Evolutionary conservation across 2,113 vertebrate species (phyloP), one percentile per base, ranked within the genome.

Genomic region (Phalacrocorax aristotelis): DNA sequence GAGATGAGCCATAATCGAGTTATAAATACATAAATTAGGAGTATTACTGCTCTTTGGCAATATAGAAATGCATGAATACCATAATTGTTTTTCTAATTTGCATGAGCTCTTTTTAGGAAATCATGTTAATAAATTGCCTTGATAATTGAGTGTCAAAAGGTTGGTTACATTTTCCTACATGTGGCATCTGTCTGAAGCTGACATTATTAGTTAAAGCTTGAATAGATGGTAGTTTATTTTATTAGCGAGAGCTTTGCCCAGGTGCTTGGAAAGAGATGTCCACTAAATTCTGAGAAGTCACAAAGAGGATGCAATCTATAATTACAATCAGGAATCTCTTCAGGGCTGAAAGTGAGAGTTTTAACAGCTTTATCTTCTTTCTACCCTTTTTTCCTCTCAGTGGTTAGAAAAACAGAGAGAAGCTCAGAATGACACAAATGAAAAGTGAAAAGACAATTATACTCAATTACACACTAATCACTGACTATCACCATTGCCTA

Each of bases 401-500:
- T 98, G 96, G 96, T 90, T 98, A 96, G 98, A 95, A 98, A 98
- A 99, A 98, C 98, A 98, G 98, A 98, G 98, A 98, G 98, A 98
- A 98, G 98, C 98, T 97, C 96, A 97, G 97, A 99, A 98, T 99
- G 99, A 99, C 98, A 99, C 98, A 99, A 99, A 99, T 99, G 99
- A 99, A 99, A 99, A 99, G 98, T 99, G 99, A 99, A 99, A 99
- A 99, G 99, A 99, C 99, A 99, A 99, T 99, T 99, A 99, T 99
- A 98, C 98, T 98, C 99, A 99, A 99, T 99, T 99, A 99, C 99
- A 99, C 99, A 99, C 98, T 99, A 99, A 99, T 99, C 99, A 99
- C 98, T 95, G 98, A 99, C 99, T 99, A 99, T 99, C 99, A 98
- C 98, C 97, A 96, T 98, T 98, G 98, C 98, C 98, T 98, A 98